Evolutionary conservation across 1,140 invertebrate genomes (phyloP), one percentile per base, ranked within the genome.

Genomic region (Anoplolepis gracilipes): DNA sequence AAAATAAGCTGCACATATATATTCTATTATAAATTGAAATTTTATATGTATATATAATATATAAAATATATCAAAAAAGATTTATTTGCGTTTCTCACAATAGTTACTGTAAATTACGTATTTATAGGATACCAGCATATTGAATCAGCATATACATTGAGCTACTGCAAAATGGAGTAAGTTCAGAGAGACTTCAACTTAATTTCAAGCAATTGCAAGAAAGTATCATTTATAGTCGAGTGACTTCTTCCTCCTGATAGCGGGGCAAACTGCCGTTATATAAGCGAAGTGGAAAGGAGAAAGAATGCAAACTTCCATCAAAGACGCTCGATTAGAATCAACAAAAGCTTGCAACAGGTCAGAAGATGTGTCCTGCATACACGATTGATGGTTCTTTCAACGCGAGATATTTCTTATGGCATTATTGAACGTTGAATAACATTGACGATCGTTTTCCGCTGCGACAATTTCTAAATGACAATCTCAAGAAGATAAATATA

Each of bases 341-440:
- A 89, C 87, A 84, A 88, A 73, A 88, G 82, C 25, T 88, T 49
- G 88, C 88, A 89, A 89, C 87, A 89, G 88, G 88, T 89, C 87
- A 88, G 67, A 70, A 77, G 49, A 64, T 61, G 82, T 76, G 87
- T 77, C 39, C 86, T 86, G 65, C 84, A 84, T 88, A 36, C 64
- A 42, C 64, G 65, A 84, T 86, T 62, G 65, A 84, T 86, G 57
- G 62, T 86, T 53, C 78, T 89, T 89, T 82, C 85, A 61, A 79
- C 65, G 72, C 39, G 49, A 46, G 39, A 36, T 46, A 25, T 65
- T 81, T 62, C 55, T 39, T 61, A 49, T 39, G n/a, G 19, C 28
- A 0, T n/a, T 1, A 6, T 4, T 42, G 19, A 59, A 61, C 8
- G 8, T 59, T 36, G 8, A 39, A 72, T 73, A 59, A 39, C 8